Evolutionary conservation across 2,113 vertebrate genomes (phyloP), one percentile per base, ranked within the genome.

Genomic region (Excalfactoria chinensis): DNA sequence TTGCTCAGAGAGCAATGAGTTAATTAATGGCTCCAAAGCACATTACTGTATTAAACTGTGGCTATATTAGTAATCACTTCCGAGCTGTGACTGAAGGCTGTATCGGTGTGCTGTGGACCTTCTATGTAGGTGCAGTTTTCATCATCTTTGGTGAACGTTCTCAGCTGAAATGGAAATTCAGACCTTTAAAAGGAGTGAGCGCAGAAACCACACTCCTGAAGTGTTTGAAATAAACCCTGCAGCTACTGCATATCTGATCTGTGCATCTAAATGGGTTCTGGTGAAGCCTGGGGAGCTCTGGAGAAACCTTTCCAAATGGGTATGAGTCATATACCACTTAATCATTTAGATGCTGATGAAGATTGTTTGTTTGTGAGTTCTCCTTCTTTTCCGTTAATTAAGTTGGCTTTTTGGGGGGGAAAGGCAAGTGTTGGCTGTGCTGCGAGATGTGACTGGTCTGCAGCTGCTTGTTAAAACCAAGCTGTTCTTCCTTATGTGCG

Each of bases 1-100:
- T 76, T 95, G 81, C 67, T 75, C 34, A 76, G 94, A 78, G 69
- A 88, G 62, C 84, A 74, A 51, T 0, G 0, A 93, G 79, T 93
- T 95, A 93, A 91, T 96, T 95, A 95, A 74, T 84, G 76, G 85
- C 79, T 95, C 79, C 89, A 81, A 75, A 96, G 41, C 53, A 84
- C 72, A 74, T 71, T 55, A 28, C 67, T 82, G 59, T 51, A n/a
- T 58, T n/a, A n/a, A 58, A 58, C 12, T 18, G 21, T 32, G 86
- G 75, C 63, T 55, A 11, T 48, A 76, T 95, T 94, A 92, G 51
- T 83, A 83, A 71, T 81, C 40, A 19, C 79, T 93, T 80, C 43
- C 25, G 88, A 11, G 13, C 35, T 49, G 26, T 35, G 26, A 60
- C 53, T 66, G 82, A 86, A 94, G 78, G 75, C 74, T 8, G 4